Percentiles rank a stretch among this genome's conserved stretches.
These are phyloP conservation scores for Sturmia bella DNA, from an alignment of 2,888 invertebrate species.

Conservation along the genomic window DNA sequence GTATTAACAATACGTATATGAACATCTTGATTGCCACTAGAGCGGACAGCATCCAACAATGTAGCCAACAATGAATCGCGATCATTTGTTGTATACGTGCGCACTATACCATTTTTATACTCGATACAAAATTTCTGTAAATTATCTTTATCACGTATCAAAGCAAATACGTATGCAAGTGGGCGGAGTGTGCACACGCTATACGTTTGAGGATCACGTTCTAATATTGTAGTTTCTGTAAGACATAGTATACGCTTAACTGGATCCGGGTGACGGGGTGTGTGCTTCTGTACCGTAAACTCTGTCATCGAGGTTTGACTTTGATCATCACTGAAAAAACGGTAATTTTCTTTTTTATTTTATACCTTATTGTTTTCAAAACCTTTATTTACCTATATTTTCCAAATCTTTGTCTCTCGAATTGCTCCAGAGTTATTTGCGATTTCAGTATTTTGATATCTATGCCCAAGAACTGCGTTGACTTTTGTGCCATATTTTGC, in stretches of 20 bases:
- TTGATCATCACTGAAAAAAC: constrained; percentile 90
- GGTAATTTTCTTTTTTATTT: too few relatives aligned
- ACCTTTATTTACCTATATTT: constrained; percentile 88
- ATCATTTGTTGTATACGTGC: constrained; percentile 95
- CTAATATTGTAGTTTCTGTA: constrained; percentile 96
- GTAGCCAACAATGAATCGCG: constrained; percentile 98
- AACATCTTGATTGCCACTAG: constrained; percentile 97
- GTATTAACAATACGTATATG: constrained; percentile 94
- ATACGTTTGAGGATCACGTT: constrained; percentile 98
- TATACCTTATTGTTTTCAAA: not conserved
- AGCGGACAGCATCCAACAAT: constrained; percentile 96
- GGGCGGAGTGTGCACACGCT: constrained; percentile 94
- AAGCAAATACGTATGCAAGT: constrained; percentile 92
- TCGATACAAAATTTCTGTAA: constrained; percentile 97
- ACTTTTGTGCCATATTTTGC: constrained; percentile 91
- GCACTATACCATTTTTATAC: constrained; percentile 94
- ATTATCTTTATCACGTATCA: constrained; percentile 94
- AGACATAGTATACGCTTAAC: constrained; percentile 95
- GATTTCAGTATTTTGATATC: constrained; percentile 92
- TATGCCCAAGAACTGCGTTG: constrained; percentile 90
- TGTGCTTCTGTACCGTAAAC: constrained; percentile 97
- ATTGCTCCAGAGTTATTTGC: constrained; percentile 92
- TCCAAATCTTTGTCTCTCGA: constrained; percentile 93
- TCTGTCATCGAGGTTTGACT: constrained; percentile 98
- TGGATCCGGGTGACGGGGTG: constrained; percentile 90